Percentiles rank a stretch among this genome's conserved stretches.
These are phyloP conservation scores for Tipula helvola DNA, from an alignment of 2,888 invertebrate species.

Conservation along the genomic window DNA sequence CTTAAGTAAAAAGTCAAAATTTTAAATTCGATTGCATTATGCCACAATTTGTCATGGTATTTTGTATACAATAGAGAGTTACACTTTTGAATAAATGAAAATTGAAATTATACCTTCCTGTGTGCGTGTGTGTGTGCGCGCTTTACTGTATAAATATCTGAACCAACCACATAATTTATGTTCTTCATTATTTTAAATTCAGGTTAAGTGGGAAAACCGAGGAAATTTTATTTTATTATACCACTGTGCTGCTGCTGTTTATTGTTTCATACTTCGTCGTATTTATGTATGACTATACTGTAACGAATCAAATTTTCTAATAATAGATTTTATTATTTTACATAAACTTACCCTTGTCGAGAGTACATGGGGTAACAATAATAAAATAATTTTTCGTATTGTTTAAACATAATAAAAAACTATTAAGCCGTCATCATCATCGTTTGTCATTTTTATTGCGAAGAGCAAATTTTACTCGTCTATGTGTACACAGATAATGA, in stretches of 20 bases:
- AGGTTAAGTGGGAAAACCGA: background rate
- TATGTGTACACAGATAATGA: background rate
- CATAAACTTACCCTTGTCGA: background rate
- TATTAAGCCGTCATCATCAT: conserved; percentile 4
- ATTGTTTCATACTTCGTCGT: background rate
- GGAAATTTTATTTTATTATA: background rate
- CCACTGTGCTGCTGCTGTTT: background rate
- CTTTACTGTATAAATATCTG: background rate
- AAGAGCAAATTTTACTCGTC: background rate
- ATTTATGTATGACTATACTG: background rate
- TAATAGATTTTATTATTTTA: background rate
- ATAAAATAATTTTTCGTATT: background rate
- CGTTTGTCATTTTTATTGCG: background rate
- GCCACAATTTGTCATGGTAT: background rate
- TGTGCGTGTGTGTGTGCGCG: too few species aligned
- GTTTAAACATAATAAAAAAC: background rate
- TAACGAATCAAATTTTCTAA: background rate
- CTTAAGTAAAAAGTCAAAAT: background rate
- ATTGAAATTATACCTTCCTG: background rate
- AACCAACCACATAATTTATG: background rate
- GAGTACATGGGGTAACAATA: background rate
- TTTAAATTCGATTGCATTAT: background rate
- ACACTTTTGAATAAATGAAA: background rate
- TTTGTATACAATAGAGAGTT: background rate
- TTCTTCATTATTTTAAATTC: background rate